These are phyloP conservation scores for zebrafish (Danio rerio) DNA, from an alignment of 2,113 vertebrate genomes.

Conservation along the genomic window GRCz12tu NC_133179.1:20869001-20869500, in stretches of 20 bases:
- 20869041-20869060: neutral
- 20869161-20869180: conserved; percentile 72
- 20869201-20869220: conserved; percentile 3
- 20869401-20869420: conserved; percentile 92
- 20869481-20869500: too few relatives aligned
- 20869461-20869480: neutral
- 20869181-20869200: neutral
- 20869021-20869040: too few relatives aligned
- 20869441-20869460: neutral
- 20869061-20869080: neutral
- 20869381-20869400: conserved; percentile 92
- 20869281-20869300: neutral
- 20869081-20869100: conserved; percentile 90
- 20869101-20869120: conserved; percentile 96
- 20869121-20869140: conserved; percentile 95
- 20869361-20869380: conserved; percentile 90
- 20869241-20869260: neutral
- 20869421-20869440: conserved; percentile 78
- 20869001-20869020: too few relatives aligned
- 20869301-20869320: neutral
- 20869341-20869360: conserved; percentile 89
- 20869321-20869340: neutral
- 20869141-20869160: conserved; percentile 93
- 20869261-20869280: neutral
- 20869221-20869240: neutral